Evolutionary conservation across 2,797 vertebrate species (phyloP), one percentile per base, ranked within the genome.

Genomic region (Smutsia temminckii): DNA sequence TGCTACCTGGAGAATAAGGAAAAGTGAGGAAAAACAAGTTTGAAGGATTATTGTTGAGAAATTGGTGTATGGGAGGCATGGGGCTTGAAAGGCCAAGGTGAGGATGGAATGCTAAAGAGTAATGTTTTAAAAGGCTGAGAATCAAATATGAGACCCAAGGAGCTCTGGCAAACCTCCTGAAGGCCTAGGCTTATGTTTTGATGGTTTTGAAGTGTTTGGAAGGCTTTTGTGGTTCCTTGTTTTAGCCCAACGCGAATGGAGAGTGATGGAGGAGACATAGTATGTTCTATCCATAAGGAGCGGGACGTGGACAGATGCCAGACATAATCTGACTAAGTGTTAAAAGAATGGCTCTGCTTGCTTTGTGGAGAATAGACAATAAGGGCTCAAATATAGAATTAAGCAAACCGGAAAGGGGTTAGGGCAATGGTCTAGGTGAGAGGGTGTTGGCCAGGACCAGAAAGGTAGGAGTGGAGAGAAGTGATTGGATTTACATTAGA

Each of bases 181-280:
- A 80, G 46, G 42, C 21, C 16, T 4, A n/a, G 32, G 51, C 68
- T 95, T 92, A 27, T 20, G 9, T 72, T 92, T 34, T 74, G 37
- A 57, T 75, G 57, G 57, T 57, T 96, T 88, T n/a, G 55, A 63
- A 49, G 25, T 75, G 6, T 71, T 96, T 61, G 80, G 57, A 85
- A 90, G 34, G 7, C 13, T 64, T 55, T 40, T 63, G 5, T 81
- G 18, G 11, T 64, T 91, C 20, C 40, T 89, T 80, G 77, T 32
- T n/a, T 85, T 85, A 85, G n/a, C 23, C 64, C 59, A 23, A n/a
- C 42, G 11, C 14, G 51, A 83, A 40, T 46, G 21, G 32, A 21
- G 34, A 84, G 40, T 64, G 29, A 69, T 32, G 12, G 21, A 84
- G 69, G 92, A 75, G 11, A 13, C 7, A 75, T 5, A 75, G 20